Conservation (phyloP, 2,888 invertebrate species). For the Hyposoter didymator region DNA sequence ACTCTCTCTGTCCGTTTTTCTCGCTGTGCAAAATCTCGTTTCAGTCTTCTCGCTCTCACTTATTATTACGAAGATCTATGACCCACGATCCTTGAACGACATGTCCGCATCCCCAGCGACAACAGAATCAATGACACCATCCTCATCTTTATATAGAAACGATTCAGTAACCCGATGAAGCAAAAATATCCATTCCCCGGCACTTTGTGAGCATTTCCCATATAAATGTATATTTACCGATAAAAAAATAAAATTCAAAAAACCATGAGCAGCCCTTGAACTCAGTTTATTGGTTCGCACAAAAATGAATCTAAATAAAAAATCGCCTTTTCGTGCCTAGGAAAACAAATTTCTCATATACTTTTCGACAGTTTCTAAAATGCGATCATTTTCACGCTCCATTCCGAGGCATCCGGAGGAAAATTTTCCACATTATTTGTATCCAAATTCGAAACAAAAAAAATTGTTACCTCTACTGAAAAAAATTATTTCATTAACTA, state of each 20-base stretch:
- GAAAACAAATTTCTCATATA: no score
- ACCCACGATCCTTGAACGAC: slow-evolving; percentile 8
- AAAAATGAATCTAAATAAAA: no score
- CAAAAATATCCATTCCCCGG: slow-evolving; percentile 28
- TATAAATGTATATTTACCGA: not conserved
- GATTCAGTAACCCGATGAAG: slow-evolving; percentile 37
- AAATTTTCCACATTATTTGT: no score
- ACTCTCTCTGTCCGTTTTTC: slow-evolving; percentile 30
- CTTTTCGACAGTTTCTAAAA: no score
- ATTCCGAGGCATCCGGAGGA: no score
- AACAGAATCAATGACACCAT: slow-evolving; percentile 52
- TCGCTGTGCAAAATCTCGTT: slow-evolving; percentile 29
- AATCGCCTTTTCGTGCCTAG: no score
- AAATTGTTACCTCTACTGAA: no score
- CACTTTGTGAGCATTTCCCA: not conserved
- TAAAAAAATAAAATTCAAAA: not conserved
- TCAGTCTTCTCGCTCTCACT: slow-evolving; percentile 20
- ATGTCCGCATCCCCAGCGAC: slow-evolving; percentile 60
- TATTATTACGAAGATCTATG: slow-evolving; percentile 38
- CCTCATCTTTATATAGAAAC: slow-evolving; percentile 17
- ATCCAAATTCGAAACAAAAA: no score
- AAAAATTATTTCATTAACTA: not conserved
- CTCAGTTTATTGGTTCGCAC: no score
- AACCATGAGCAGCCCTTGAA: not conserved
- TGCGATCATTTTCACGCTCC: no score